Conservation (phyloP, 2,888 invertebrate species). For the Drosophila recens region DNA sequence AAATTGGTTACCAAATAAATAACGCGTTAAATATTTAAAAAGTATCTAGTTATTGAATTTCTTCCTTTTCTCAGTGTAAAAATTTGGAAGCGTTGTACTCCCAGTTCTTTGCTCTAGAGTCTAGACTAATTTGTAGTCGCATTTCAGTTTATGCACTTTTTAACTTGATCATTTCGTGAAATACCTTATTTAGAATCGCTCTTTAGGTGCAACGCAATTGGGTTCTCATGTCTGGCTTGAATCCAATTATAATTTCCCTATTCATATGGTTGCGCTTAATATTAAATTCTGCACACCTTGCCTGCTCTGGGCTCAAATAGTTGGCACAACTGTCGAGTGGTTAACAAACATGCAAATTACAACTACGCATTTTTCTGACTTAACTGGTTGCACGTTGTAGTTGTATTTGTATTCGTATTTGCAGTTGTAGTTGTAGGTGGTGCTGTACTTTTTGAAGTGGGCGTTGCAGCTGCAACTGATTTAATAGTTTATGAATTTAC, state of each 20-base stretch:
- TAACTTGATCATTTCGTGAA: not conserved
- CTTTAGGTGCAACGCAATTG: slow-evolving; percentile 1
- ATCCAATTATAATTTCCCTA: slow-evolving; percentile 12
- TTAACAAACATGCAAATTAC: slow-evolving; percentile 58
- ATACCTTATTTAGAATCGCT: too few relatives aligned
- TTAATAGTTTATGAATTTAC: slow-evolving; percentile 25
- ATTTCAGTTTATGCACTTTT: too few relatives aligned
- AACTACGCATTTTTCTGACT: slow-evolving; percentile 15
- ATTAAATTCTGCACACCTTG: slow-evolving; percentile 20
- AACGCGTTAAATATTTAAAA: too few relatives aligned
- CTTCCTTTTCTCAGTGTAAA: too few relatives aligned
- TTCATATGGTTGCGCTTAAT: not conserved
- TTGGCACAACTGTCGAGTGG: slow-evolving; percentile 35
- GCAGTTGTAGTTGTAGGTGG: slow-evolving; percentile 9
- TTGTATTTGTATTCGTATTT: not conserved
- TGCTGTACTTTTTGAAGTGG: slow-evolving; percentile 20
- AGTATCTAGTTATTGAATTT: too few relatives aligned
- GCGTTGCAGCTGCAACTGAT: slow-evolving; percentile 28
- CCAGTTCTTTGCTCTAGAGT: too few relatives aligned
- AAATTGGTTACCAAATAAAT: too few relatives aligned
- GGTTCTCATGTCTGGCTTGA: slow-evolving; percentile 8
- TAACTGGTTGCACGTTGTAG: slow-evolving; percentile 19
- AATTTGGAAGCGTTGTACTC: too few relatives aligned
- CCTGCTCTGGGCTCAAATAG: slow-evolving; percentile 3
- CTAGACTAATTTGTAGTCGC: too few relatives aligned